phyloP scores from a whole-genome alignment of 2,113 vertebrate genomes.

The Malurus melanocephalus region DNA sequence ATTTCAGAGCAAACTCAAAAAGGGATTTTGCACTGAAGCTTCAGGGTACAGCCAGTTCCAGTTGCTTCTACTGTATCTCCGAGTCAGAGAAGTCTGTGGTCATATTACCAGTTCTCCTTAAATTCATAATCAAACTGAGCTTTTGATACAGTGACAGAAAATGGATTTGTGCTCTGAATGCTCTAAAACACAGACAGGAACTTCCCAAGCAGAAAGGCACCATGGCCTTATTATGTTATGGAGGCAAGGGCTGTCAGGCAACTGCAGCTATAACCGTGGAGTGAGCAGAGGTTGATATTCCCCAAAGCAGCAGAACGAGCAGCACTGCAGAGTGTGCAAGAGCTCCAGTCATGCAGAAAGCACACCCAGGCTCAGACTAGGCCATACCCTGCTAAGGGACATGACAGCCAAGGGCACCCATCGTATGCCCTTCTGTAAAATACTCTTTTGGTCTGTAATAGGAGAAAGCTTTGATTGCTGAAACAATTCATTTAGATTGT shows the following conservation, averaged over 20 bases:
- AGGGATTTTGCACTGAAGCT: not conserved
- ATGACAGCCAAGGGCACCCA: not conserved
- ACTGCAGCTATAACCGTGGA: not conserved
- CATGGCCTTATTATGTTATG: fast-evolving
- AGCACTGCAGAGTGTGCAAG: not conserved
- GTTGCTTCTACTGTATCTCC: not conserved
- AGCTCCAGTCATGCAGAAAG: not conserved
- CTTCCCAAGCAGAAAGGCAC: not conserved
- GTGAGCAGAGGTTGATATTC: fast-evolving
- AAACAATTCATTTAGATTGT: not conserved
- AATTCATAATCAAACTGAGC: not conserved
- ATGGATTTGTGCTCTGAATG: not conserved
- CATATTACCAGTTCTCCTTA: not conserved
- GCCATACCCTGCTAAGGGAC: not conserved
- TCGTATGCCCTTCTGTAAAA: not conserved
- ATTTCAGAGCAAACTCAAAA: not conserved
- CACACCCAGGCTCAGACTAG: not conserved
- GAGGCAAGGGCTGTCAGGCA: not conserved
- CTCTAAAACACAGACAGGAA: not conserved
- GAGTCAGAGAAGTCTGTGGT: not conserved
- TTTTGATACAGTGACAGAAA: not conserved
- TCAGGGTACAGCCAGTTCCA: not conserved
- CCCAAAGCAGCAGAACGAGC: not conserved
- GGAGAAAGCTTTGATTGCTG: not conserved
- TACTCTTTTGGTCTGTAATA: not conserved